Evolutionary conservation across 2,888 invertebrate genomes (phyloP).

Genomic region (Pachydiplax longipennis): DNA sequence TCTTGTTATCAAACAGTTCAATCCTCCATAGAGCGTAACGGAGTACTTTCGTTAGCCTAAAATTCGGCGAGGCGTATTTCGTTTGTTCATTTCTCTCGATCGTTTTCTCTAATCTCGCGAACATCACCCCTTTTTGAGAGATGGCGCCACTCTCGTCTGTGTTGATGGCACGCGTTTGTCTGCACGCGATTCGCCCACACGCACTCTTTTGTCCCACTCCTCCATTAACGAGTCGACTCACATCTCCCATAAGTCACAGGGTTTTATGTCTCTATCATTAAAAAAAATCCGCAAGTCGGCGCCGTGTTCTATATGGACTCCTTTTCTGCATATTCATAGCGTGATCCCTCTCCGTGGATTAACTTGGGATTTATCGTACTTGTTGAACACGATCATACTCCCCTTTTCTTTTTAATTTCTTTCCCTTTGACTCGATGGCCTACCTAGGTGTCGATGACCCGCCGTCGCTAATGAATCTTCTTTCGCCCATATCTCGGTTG

Average conservation of each 20-base stretch:
- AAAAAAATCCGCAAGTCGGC: background rate
- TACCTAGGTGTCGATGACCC: background rate
- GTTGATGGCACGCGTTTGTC: background rate
- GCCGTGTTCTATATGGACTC: background rate
- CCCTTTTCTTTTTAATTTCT: background rate
- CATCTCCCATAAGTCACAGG: background rate
- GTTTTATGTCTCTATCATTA: background rate
- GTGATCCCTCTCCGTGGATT: conserved; percentile 21
- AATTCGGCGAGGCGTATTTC: background rate
- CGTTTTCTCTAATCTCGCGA: too few species aligned
- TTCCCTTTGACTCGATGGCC: background rate
- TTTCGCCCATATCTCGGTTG: too few species aligned
- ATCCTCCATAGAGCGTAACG: too few species aligned
- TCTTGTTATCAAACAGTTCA: too few species aligned
- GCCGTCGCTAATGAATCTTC: background rate
- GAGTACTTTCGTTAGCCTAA: background rate
- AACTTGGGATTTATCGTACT: conserved; percentile 10
- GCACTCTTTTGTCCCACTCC: background rate
- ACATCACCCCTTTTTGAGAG: too few species aligned
- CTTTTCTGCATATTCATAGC: conserved; percentile 29
- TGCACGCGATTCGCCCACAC: background rate
- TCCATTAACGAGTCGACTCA: conserved; percentile 22
- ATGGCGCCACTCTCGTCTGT: background rate
- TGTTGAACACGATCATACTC: background rate
- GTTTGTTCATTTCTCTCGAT: background rate